Percentiles rank a stretch among this genome's conserved stretches.
phyloP scores from a whole-genome alignment of 2,113 vertebrate species.

The Otis tarda region DNA sequence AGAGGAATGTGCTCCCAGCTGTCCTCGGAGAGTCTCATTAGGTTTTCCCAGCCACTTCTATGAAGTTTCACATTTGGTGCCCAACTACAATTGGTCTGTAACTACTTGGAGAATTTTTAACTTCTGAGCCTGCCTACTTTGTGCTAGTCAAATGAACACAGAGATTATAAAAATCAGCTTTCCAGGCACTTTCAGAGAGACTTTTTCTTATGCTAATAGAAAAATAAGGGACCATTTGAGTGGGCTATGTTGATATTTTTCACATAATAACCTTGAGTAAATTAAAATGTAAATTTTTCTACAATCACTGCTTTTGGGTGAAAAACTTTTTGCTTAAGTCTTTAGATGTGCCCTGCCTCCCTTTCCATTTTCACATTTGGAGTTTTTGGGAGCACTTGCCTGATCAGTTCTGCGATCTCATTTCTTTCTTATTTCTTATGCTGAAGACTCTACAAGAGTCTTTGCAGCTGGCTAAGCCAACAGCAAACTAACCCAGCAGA shows the following conservation, averaged over 20 bases:
- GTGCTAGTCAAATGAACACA: slow-evolving; percentile 15
- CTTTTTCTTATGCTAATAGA: slow-evolving; percentile 11
- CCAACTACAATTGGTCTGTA: background rate
- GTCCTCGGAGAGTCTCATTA: background rate
- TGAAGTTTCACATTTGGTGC: background rate
- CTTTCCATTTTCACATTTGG: background rate
- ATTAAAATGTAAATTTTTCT: slow-evolving; percentile 35
- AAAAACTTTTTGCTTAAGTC: background rate
- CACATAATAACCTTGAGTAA: background rate
- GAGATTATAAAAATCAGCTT: slow-evolving; percentile 26
- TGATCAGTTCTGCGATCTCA: background rate
- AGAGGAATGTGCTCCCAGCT: background rate
- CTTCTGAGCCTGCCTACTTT: background rate
- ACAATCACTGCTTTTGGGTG: background rate
- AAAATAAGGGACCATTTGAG: slow-evolving; percentile 20
- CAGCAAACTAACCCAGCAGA: background rate
- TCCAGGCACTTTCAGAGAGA: background rate
- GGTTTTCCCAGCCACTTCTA: background rate
- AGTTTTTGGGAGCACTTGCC: background rate
- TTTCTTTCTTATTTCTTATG: background rate
- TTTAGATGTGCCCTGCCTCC: background rate
- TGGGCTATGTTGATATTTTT: background rate
- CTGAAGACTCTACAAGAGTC: background rate
- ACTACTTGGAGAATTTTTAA: background rate
- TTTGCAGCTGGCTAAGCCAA: background rate